phyloP scores from a whole-genome alignment of 2,113 vertebrate species.

The Sus scrofa region DNA sequence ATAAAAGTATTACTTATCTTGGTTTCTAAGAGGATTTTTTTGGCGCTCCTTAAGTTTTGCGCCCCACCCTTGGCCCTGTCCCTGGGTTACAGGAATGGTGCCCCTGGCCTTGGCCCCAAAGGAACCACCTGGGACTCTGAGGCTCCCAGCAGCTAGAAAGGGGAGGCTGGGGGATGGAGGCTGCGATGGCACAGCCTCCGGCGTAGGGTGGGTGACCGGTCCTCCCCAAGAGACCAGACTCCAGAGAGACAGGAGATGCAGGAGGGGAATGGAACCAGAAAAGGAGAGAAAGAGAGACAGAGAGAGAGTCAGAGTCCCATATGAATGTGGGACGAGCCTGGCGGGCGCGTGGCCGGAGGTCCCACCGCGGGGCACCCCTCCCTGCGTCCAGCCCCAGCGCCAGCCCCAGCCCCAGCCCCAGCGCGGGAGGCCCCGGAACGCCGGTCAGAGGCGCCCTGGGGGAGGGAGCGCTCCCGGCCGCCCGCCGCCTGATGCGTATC shows the following conservation, averaged over 20 bases:
- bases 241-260: neutral
- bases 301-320: neutral
- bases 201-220: neutral
- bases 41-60: neutral
- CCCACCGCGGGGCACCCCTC: neutral
- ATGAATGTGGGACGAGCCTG: too few relatives aligned
- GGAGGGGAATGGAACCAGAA: too few relatives aligned
- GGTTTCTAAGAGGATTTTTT: neutral
- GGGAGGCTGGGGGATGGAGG: neutral
- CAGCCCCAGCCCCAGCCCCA: too few relatives aligned
- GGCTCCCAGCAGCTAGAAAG: neutral
- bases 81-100: neutral
- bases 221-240: neutral
- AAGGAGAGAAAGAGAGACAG: neutral
- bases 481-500: slow-evolving; percentile 76
- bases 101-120: neutral
- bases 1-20: neutral
- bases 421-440: neutral
- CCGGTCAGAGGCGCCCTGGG: neutral
- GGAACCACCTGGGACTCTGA: neutral
- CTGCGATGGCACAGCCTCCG: neutral
- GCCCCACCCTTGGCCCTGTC: neutral
- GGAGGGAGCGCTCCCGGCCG: slow-evolving; percentile 48
- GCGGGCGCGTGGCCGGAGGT: neutral
- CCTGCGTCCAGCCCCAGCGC: neutral